phyloP scores from a whole-genome alignment of 2,113 vertebrate species.

The Atherinomorus stipes region DNA sequence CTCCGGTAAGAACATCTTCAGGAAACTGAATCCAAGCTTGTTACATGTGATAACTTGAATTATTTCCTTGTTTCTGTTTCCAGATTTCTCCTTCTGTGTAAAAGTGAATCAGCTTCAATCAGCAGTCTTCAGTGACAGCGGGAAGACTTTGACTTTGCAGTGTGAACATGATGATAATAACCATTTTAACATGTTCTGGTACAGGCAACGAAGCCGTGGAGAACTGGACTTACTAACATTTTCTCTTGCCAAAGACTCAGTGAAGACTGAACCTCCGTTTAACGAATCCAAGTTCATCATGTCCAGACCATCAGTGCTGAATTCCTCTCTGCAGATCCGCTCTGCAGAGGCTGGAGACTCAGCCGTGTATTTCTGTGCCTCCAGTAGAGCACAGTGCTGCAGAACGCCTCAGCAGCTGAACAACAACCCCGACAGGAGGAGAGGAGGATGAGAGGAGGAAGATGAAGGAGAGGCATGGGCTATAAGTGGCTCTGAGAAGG shows the following conservation, averaged over 20 bases:
- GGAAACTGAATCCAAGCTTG: no score
- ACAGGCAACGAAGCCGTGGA: neutral
- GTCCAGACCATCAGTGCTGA: neutral
- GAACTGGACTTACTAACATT: neutral
- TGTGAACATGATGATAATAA: no score
- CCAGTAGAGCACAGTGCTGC: constrained; percentile 3
- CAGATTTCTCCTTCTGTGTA: neutral
- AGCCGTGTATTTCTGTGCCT: constrained; percentile 35
- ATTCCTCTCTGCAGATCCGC: neutral
- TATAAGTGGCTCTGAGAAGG: neutral
- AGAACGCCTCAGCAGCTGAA: constrained; percentile 3
- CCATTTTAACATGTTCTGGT: accelerated
- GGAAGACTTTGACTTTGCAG: neutral
- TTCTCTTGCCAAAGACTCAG: neutral
- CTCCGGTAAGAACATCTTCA: neutral
- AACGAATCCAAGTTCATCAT: neutral
- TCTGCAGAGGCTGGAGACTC: neutral
- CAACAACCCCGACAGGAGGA: constrained; percentile 15
- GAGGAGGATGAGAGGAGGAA: neutral
- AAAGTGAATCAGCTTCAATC: neutral
- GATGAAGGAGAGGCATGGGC: neutral
- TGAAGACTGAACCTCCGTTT: neutral
- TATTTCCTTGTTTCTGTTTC: neutral
- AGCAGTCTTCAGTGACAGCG: neutral
- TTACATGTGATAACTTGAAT: neutral